Evolutionary conservation across 2,113 vertebrate species (phyloP), one percentile per base, ranked within the genome.

Genomic region (Mohoua ochrocephala): DNA sequence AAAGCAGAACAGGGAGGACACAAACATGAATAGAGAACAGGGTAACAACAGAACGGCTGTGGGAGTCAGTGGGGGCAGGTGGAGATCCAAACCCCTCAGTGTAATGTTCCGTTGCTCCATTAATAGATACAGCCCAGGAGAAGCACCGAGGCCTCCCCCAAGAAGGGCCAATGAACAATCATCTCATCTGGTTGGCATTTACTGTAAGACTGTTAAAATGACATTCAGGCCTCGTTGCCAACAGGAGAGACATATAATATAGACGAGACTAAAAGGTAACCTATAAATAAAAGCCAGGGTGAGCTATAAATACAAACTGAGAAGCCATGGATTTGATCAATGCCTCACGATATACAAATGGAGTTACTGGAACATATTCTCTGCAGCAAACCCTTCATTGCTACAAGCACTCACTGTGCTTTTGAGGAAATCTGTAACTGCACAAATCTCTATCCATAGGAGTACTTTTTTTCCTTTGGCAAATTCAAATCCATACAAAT

Each of bases 281-380:
- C 91, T 94, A 92, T 93, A 96, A 97, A 97, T 95, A 95, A 93
- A 94, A 93, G 45, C 52, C 52, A 54, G 52, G 57, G 28, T 56
- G 69, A 84, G 50, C 77, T 94, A 85, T 90, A 97, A 96, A 96
- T 93, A 97, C 31, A 68, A 88, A 80, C 68, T 75, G 87, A 93
- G 78, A 68, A 92, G 57, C 52, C 57, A 59, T 30, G 89, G 84
- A 57, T 80, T 95, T 93, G 65, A 91, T 86, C 86, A 90, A 86
- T 84, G 57, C 14, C 35, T 91, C 41, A 11, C 31, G 10, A 19
- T 69, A 45, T 33, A 59, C 79, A 92, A 84, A 69, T 1, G 0
- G 52, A 39, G n/a, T 44, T 68, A n/a, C 2, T 60, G 53, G 57
- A 84, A 71, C 24, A 59, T 12, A 9, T 17, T 83, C 44, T 47